phyloP scores from a whole-genome alignment of 2,888 invertebrate species.

The Monopis laevigella region DNA sequence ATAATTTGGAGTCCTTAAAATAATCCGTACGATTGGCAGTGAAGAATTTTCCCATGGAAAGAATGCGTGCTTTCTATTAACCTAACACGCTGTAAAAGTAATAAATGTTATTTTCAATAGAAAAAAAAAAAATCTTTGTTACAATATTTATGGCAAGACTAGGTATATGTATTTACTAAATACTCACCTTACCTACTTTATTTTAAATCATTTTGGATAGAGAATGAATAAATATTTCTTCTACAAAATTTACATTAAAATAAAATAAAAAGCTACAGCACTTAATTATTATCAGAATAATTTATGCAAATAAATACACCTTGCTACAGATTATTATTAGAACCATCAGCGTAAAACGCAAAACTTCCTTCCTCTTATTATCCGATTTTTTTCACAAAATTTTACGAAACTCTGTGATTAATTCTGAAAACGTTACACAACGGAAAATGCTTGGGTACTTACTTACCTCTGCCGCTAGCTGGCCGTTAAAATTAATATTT shows the following conservation, averaged over 20 bases:
- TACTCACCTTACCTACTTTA: no score
- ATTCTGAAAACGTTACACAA: constrained; percentile 8
- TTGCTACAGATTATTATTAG: neutral
- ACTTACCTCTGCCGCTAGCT: constrained; percentile 6
- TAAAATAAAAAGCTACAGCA: neutral
- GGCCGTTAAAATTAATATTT: constrained; percentile 17
- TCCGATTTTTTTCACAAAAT: neutral
- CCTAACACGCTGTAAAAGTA: no score
- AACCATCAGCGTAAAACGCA: neutral
- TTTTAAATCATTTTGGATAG: no score
- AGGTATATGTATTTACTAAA: no score
- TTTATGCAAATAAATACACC: neutral
- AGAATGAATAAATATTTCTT: no score
- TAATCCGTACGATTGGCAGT: no score
- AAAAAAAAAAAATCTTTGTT: no score
- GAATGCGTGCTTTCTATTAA: no score
- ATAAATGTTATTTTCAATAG: no score
- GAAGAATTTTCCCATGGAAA: no score
- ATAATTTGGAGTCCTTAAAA: no score
- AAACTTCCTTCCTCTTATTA: neutral
- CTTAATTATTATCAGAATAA: neutral
- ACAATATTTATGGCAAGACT: no score
- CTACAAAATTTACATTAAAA: neutral
- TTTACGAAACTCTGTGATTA: constrained; percentile 3
- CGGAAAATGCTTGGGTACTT: constrained; percentile 1